These are phyloP conservation scores for Ceriagrion tenellum DNA, from an alignment of 2,888 invertebrate genomes.

Conservation along the genomic window DNA sequence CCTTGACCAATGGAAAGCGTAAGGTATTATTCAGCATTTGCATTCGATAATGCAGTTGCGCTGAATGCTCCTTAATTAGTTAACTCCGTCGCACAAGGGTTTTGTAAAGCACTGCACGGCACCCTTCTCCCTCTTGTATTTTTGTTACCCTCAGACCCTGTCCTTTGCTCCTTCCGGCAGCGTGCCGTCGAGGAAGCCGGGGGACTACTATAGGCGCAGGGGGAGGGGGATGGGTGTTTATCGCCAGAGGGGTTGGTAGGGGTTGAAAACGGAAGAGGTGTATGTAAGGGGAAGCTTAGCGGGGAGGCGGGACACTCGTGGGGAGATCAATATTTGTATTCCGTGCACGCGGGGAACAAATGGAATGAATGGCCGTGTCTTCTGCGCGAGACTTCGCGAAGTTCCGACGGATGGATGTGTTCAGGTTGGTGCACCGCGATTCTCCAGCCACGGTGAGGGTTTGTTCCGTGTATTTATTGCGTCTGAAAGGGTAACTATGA, in stretches of 20 bases:
- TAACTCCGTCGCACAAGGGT: no score
- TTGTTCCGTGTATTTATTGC: neutral
- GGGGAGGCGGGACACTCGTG: neutral
- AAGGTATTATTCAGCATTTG: no score
- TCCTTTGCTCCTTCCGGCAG: neutral
- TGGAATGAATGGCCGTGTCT: constrained; percentile 3
- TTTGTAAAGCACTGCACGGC: neutral
- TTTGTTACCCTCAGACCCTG: neutral
- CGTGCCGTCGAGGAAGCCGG: neutral
- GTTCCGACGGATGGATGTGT: neutral
- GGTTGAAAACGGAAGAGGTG: neutral
- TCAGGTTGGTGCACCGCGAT: neutral
- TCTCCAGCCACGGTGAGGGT: neutral
- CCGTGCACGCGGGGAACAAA: neutral
- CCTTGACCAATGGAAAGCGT: no score
- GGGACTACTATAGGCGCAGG: no score
- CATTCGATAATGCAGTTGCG: no score
- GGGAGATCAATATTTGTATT: constrained; percentile 18
- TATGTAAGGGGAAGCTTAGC: neutral
- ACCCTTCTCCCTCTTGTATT: neutral
- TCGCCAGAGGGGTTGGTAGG: neutral
- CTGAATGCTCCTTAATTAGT: no score
- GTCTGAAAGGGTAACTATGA: neutral
- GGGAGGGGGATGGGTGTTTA: neutral
- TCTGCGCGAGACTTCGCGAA: neutral